Evolutionary conservation across 30 jellyfish, hydroid and myxozoan genomes (phyloP).

Genomic region (Hydractinia echinata): DNA sequence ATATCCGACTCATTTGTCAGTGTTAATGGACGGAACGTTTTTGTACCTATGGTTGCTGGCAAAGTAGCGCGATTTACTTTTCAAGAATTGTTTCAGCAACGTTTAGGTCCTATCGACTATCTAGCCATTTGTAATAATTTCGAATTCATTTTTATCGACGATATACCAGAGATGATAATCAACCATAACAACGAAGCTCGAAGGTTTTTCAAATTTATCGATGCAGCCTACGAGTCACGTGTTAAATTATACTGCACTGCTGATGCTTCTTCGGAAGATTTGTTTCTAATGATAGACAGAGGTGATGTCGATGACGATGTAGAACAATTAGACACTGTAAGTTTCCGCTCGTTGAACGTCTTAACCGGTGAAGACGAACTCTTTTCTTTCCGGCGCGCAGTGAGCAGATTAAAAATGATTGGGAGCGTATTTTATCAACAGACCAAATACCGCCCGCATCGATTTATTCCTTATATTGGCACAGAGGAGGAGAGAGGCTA

Average conservation of each 20-base stretch:
- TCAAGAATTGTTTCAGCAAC: constrained; percentile 51
- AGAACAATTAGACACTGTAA: constrained; percentile 45
- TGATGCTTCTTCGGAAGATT: constrained; percentile 57
- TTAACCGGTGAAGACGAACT: constrained; percentile 81
- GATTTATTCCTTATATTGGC: constrained; percentile 59
- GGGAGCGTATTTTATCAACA: constrained; percentile 52
- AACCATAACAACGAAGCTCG: constrained; percentile 67
- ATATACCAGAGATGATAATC: constrained; percentile 61
- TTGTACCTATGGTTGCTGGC: constrained; percentile 54
- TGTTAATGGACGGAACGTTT: constrained; percentile 62
- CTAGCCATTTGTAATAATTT: constrained; percentile 60
- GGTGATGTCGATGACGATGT: constrained; percentile 37
- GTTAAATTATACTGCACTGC: constrained; percentile 63
- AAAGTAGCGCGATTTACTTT: constrained; percentile 73
- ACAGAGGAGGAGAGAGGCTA: constrained; percentile 35
- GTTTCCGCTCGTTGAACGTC: constrained; percentile 46
- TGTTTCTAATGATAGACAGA: constrained; percentile 55
- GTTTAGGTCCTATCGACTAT: constrained; percentile 79
- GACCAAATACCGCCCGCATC: constrained; percentile 46
- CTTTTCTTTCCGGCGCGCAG: constrained; percentile 66
- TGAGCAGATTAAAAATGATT: constrained; percentile 62
- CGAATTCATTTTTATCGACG: constrained; percentile 49
- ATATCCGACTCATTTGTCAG: constrained; percentile 31
- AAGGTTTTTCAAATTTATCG: constrained; percentile 64
- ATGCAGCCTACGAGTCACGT: constrained; percentile 80